A percentile compares a stretch with the other conserved stretches of the same genome.
These are phyloP conservation scores for Eciton burchellii DNA, from an alignment of 1,140 invertebrate genomes.

Conservation along the genomic window DNA sequence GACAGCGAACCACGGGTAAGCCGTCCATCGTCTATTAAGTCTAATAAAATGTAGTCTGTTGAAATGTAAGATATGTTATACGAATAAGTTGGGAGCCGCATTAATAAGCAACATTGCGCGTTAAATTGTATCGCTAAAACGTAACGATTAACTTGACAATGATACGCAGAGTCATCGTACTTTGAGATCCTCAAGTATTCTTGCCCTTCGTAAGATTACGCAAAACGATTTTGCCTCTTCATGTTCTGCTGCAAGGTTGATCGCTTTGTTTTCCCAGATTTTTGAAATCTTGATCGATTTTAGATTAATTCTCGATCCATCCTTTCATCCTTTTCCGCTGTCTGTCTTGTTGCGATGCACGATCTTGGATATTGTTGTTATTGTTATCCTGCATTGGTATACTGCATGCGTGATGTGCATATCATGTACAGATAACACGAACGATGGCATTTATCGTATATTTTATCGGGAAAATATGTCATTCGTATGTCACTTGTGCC, in stretches of 20 bases:
- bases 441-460: no score
- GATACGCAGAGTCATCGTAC: neutral
- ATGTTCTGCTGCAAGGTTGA: neutral
- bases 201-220: neutral
- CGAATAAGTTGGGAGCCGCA: no score
- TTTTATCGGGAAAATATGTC: no score
- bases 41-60: neutral
- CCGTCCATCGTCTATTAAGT: neutral
- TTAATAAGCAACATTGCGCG: neutral
- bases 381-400: no score
- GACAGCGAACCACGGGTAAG: no score
- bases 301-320: neutral
- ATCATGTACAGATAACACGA: no score
- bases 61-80: neutral
- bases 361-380: no score
- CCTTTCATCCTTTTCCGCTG: no score
- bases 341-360: no score
- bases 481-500: no score
- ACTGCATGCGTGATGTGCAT: no score
- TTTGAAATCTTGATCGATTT: neutral
- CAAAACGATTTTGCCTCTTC: neutral
- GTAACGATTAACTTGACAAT: conserved; percentile 21
- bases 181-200: neutral
- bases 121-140: conserved; percentile 3
- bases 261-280: neutral